Percentiles rank a stretch among this genome's conserved stretches.
These are phyloP conservation scores for Cathartes aura DNA, from an alignment of 2,113 vertebrate genomes.

Conservation along the genomic window DNA sequence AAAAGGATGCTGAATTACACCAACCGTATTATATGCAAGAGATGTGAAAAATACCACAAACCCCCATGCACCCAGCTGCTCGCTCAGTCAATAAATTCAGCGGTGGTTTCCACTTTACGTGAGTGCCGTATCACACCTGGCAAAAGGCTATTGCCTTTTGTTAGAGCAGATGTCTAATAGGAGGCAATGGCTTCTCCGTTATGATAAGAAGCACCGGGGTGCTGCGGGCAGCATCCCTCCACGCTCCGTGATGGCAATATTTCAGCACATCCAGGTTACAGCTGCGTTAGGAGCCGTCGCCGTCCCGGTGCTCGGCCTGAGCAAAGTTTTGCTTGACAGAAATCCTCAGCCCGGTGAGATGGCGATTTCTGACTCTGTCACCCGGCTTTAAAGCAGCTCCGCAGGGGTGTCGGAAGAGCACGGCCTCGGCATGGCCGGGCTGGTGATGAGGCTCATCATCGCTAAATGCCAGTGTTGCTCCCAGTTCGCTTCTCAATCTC, in stretches of 20 bases:
- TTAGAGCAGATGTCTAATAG: background rate
- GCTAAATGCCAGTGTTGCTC: fast-evolving
- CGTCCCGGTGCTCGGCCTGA: background rate
- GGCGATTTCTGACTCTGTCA: fast-evolving
- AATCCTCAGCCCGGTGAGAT: background rate
- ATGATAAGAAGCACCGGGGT: background rate
- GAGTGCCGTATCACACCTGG: fast-evolving
- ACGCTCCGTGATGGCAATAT: fast-evolving
- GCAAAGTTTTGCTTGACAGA: background rate
- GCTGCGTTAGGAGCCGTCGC: background rate
- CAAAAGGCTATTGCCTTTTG: background rate
- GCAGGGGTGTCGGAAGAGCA: background rate
- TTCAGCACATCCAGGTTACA: background rate
- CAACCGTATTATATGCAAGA: fast-evolving
- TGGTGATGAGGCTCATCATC: fast-evolving
- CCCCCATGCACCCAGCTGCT: background rate
- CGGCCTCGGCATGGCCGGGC: fast-evolving
- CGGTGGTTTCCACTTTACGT: fast-evolving
- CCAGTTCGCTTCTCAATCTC: background rate
- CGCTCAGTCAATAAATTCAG: fast-evolving
- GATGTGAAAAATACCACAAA: background rate
- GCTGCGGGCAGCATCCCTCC: background rate
- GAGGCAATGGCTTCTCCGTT: background rate
- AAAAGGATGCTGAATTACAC: background rate
- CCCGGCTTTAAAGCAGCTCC: background rate